Conservation (phyloP, 2,113 vertebrate genomes). For the Lycaon pictus region DNA sequence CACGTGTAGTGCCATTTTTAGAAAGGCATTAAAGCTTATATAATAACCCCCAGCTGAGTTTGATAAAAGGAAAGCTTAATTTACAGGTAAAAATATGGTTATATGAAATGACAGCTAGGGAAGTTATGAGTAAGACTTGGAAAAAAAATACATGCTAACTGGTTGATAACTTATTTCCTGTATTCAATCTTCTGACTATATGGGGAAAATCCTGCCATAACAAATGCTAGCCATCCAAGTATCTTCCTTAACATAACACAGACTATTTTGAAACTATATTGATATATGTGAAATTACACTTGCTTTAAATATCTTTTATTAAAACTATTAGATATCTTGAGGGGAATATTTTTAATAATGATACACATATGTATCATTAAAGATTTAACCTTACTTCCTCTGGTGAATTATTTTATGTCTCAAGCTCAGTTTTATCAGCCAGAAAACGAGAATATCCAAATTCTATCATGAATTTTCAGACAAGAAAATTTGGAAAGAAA, state of each 20-base stretch:
- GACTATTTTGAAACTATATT: constrained; percentile 1
- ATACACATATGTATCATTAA: neutral
- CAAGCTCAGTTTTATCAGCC: neutral
- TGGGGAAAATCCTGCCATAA: constrained; percentile 53
- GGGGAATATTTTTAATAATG: constrained; percentile 13
- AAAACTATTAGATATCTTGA: neutral
- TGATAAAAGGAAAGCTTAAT: constrained; percentile 75
- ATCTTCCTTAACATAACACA: constrained; percentile 41
- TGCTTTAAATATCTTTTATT: constrained; percentile 46
- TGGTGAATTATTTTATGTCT: neutral
- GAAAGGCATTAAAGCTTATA: constrained; percentile 57
- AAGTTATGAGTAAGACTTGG: constrained; percentile 63
- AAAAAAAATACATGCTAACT: constrained; percentile 21
- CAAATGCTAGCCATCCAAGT: constrained; percentile 27
- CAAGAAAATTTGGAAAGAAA: constrained; percentile 1
- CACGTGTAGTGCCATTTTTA: constrained; percentile 69
- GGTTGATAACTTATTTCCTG: constrained; percentile 73
- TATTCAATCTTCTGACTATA: constrained; percentile 68
- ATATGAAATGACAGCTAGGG: constrained; percentile 72
- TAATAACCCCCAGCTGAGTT: constrained; percentile 72
- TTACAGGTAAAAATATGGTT: constrained; percentile 65
- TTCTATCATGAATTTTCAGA: neutral
- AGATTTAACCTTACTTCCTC: neutral
- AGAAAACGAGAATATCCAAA: neutral
- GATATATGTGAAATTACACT: constrained; percentile 14